Evolutionary conservation across 2,888 invertebrate species (phyloP).

Genomic region (Volucella inanis): DNA sequence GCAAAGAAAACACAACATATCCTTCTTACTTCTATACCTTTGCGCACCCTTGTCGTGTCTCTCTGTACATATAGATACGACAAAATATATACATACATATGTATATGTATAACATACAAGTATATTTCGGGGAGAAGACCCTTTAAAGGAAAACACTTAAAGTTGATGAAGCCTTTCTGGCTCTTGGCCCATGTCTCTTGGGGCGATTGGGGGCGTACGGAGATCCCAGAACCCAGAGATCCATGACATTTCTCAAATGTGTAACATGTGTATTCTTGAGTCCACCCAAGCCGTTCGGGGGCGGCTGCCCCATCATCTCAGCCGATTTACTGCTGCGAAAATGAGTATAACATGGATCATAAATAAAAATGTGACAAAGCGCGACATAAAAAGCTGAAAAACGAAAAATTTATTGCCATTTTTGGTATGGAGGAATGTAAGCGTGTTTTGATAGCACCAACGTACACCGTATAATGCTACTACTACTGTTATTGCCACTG

Average conservation of each 20-base stretch:
- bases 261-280: constrained; percentile 69
- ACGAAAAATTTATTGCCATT: constrained; percentile 74
- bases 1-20: constrained; percentile 58
- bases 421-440: constrained; percentile 68
- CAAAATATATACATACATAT: too few relatives aligned
- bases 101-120: neutral
- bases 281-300: constrained; percentile 57
- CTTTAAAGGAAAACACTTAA: constrained; percentile 68
- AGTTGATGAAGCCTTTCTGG: constrained; percentile 63
- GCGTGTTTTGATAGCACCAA: constrained; percentile 69
- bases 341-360: constrained; percentile 75
- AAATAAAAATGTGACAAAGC: constrained; percentile 75
- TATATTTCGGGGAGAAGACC: constrained; percentile 29
- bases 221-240: constrained; percentile 39
- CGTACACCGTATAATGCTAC: constrained; percentile 13
- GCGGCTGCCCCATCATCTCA: constrained; percentile 23
- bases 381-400: constrained; percentile 75
- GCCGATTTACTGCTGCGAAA: constrained; percentile 70
- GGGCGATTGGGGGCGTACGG: constrained; percentile 19
- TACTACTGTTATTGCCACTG: too few relatives aligned
- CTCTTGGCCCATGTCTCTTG: constrained; percentile 42
- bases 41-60: constrained; percentile 28
- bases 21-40: neutral
- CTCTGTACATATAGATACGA: neutral
- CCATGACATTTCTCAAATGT: constrained; percentile 68